Evolutionary conservation across 37 sponge, comb jelly and placozoan species (phyloP), one percentile per base, ranked within the genome.

Genomic region (Spongilla lacustris): DNA sequence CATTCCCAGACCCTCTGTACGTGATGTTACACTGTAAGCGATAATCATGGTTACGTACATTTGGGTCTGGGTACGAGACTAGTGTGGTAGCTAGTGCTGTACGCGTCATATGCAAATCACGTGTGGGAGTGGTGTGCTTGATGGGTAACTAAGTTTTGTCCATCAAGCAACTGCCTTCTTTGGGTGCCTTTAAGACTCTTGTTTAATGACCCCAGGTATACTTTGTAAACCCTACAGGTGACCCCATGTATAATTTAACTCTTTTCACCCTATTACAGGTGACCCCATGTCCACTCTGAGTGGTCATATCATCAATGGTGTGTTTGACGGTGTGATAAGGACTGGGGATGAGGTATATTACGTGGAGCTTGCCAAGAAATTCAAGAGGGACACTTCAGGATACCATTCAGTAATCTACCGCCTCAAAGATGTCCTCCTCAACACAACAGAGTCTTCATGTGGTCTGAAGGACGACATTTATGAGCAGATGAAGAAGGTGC

Each of bases 221-320:
- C 8, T 46, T 46, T n/a, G n/a, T n/a, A n/a, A n/a, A n/a, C n/a
- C n/a, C 8, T 8, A 46, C 46, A 46, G 4, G 8, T 8, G 4
- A 46, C 46, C 46, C 46, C 8, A 8, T 46, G 8, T 46, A 8
- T 4, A 8, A 8, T 8, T 10, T 46, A 46, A 10, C 8, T 74
- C 11, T 8, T 74, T 22, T 74, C 22, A 34, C 4, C 37, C n/a
- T n/a, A n/a, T 73, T 68, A 22, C 76, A 94, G 95, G 78, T 85
- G 95, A 94, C n/a, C 66, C 71, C 0, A 31, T 48, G 33, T 81
- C 86, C 11, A 24, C 24, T 11, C 83, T 91, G 36, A 74, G 21
- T 24, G 95, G 95, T 66, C 80, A 94, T 37, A 48, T 94, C 13
- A 67, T 91, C 1, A 68, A 78, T 37, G 95, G 92, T 4, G 79